These are phyloP conservation scores for Nixonia krombeini DNA, from an alignment of 1,140 invertebrate species.

Conservation along the genomic window DNA sequence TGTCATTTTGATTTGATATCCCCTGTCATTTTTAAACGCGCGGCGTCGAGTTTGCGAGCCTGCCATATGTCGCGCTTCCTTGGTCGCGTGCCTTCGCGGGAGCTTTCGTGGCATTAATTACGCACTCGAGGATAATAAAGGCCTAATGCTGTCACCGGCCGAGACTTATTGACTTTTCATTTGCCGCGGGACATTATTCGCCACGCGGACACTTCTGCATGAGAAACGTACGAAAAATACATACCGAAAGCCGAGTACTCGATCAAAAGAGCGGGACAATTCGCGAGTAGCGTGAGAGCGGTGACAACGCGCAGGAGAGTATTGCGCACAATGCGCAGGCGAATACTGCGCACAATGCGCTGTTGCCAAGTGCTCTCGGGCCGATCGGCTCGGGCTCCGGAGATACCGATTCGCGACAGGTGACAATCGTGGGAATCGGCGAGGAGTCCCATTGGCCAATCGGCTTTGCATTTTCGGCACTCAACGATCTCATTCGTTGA, in stretches of 20 bases:
- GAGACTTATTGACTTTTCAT: constrained; percentile 66
- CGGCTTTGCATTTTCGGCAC: constrained; percentile 21
- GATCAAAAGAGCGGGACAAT: constrained; percentile 7
- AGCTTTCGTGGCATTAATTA: constrained; percentile 57
- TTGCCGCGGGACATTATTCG: too few species aligned
- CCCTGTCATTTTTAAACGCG: constrained; percentile 22
- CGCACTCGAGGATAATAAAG: constrained; percentile 65
- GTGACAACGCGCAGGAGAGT: too few species aligned
- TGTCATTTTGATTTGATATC: constrained; percentile 29
- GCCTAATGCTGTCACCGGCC: constrained; percentile 62
- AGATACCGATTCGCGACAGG: constrained; percentile 39
- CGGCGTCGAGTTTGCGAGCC: constrained; percentile 20
- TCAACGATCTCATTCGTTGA: too few species aligned
- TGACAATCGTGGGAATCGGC: constrained; percentile 44
- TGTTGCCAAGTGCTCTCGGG: too few species aligned
- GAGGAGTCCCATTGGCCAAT: constrained; percentile 22
- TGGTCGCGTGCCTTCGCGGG: constrained; percentile 65
- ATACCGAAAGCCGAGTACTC: constrained; percentile 31
- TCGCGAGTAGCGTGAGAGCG: constrained; percentile 37
- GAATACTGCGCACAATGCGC: constrained; percentile 22
- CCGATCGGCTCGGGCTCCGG: constrained; percentile 12
- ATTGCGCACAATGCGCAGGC: too few species aligned
- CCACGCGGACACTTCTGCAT: constrained; percentile 51
- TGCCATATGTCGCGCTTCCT: constrained; percentile 60
- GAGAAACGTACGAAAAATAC: constrained; percentile 44